Base-by-base conservation (phyloP, 2,888 invertebrate genomes). In the Rhodophaea formosa region DNA sequence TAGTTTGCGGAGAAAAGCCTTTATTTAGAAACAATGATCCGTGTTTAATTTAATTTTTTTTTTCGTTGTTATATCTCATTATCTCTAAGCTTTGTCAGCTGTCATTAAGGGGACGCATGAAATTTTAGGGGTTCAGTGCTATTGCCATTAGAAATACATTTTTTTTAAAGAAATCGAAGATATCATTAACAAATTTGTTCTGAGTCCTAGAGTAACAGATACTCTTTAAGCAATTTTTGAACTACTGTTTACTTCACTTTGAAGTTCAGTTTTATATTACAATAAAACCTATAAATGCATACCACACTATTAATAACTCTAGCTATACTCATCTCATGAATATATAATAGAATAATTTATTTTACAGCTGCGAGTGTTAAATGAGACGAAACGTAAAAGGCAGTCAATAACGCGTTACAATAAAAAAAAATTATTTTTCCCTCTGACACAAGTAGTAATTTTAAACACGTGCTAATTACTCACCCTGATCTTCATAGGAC, bases 21-120 rank as follows among this genome's bases (percentile, higher is more conserved):
- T 16, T 51, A 16, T 35, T 32, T 51, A 51, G 51, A 35, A 14
- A 30, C n/a, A n/a, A 39, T 3, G 16, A 39, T 39, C 17, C 7
- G 7, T 39, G 8, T 10, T 39, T 35, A 80, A 80, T 80, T 80
- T 79, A 81, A 79, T 78, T 76, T 35, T 35, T 32, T 16, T 12
- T 16, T 35, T 35, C 35, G 10, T 35, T 35, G 10, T 35, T 35
- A 35, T 10, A 10, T 10, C 8, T 8, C 1, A 35, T 12, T 35
- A 35, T 8, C 10, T n/a, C n/a, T n/a, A n/a, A n/a, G n/a, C n/a
- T n/a, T n/a, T n/a, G n/a, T n/a, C n/a, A n/a, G n/a, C n/a, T n/a
- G n/a, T n/a, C n/a, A n/a, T n/a, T n/a, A n/a, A n/a, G n/a, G n/a
- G n/a, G n/a, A n/a, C n/a, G n/a, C n/a, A n/a, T n/a, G n/a, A n/a